Evolutionary conservation across 2,797 vertebrate species (phyloP).

Genomic region (Falco peregrinus): DNA sequence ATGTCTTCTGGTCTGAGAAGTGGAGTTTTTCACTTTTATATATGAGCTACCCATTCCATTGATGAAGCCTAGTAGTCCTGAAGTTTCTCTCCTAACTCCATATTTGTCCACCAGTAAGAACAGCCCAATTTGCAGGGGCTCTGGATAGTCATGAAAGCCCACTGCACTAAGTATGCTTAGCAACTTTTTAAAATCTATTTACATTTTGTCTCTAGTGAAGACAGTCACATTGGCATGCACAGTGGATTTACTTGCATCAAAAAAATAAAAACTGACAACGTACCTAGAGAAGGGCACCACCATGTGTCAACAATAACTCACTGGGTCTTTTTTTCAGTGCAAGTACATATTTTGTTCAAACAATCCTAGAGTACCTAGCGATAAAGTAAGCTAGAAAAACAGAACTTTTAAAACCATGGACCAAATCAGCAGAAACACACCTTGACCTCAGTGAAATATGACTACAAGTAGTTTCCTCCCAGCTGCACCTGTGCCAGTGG

Average conservation of each 20-base stretch:
- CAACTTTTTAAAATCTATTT: neutral
- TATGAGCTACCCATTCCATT: neutral
- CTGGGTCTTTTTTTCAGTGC: slow-evolving; percentile 3
- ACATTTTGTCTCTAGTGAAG: neutral
- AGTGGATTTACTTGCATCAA: neutral
- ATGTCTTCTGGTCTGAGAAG: neutral
- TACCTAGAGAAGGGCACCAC: neutral
- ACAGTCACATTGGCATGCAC: neutral
- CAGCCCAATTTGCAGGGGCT: neutral
- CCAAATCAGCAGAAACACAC: neutral
- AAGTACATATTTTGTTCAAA: slow-evolving; percentile 24
- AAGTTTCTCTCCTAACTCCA: neutral
- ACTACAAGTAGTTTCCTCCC: neutral
- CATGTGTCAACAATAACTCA: neutral
- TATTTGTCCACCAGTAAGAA: neutral
- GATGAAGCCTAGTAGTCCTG: neutral
- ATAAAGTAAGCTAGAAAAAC: neutral
- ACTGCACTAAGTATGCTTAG: neutral
- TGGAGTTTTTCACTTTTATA: neutral
- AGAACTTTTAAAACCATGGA: neutral
- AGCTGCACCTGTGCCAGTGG: neutral
- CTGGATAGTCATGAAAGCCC: neutral
- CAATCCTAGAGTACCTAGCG: neutral
- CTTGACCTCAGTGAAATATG: neutral
- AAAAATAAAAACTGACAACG: neutral